A percentile compares a stretch with the other conserved stretches of the same genome.
Conservation (phyloP, 1,140 invertebrate species). For the Trichonephila clavipes region DNA sequence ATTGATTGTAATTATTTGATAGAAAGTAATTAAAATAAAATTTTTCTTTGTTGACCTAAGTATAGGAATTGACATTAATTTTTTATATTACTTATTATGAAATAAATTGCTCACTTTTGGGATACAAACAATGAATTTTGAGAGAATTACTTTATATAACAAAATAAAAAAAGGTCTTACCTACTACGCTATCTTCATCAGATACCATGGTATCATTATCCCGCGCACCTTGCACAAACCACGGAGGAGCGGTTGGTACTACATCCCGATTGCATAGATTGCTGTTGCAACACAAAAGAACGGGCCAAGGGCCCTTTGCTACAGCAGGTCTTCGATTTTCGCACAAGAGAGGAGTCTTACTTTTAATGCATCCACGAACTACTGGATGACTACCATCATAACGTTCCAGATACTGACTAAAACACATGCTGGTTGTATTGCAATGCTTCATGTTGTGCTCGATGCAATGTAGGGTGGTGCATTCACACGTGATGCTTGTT, state of each 20-base stretch:
- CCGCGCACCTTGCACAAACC: not conserved
- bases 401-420: slow-evolving; percentile 78
- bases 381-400: slow-evolving; percentile 78
- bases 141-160: too few relatives aligned
- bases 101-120: too few relatives aligned
- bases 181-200: not conserved
- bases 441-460: slow-evolving; percentile 75
- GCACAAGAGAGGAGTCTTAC: slow-evolving; percentile 77
- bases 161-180: not conserved
- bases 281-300: slow-evolving; percentile 80
- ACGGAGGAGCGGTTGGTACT: slow-evolving; percentile 68
- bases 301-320: slow-evolving; percentile 77
- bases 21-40: too few relatives aligned
- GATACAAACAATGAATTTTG: too few relatives aligned
- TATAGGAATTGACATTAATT: too few relatives aligned
- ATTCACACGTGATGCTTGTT: slow-evolving; percentile 77
- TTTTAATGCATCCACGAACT: slow-evolving; percentile 78
- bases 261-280: slow-evolving; percentile 80
- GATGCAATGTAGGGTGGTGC: slow-evolving; percentile 78
- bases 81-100: too few relatives aligned
- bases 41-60: too few relatives aligned
- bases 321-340: slow-evolving; percentile 77
- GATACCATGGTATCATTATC: slow-evolving; percentile 7
- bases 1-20: too few relatives aligned
- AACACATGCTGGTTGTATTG: slow-evolving; percentile 78